Conservation (phyloP, 2,113 vertebrate genomes). For the Tetraodon nigroviridis region DNA sequence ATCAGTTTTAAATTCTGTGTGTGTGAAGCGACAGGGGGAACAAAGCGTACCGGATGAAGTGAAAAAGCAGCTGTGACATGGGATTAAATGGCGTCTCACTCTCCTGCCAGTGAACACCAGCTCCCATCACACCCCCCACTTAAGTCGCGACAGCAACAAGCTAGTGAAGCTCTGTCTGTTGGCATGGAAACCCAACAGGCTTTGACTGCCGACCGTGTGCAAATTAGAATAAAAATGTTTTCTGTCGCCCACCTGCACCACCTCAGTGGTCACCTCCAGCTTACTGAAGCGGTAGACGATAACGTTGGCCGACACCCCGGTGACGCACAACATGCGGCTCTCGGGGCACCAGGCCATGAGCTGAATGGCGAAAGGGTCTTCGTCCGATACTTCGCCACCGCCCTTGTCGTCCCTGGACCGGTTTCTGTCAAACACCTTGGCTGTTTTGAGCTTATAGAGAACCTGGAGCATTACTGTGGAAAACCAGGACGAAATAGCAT, state of each 20-base stretch:
- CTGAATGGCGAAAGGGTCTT: conserved; percentile 98
- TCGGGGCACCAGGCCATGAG: conserved; percentile 97
- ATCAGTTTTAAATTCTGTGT: neutral
- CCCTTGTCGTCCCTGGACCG: conserved; percentile 90
- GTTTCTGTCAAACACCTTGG: conserved; percentile 97
- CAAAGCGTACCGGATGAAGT: neutral
- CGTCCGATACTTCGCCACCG: conserved; percentile 88
- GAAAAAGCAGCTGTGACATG: conserved; percentile 6
- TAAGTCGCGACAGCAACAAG: conserved; percentile 29
- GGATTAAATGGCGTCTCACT: conserved; percentile 29
- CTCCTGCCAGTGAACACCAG: conserved; percentile 36
- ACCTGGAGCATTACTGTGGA: conserved; percentile 92
- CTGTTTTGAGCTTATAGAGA: conserved; percentile 97
- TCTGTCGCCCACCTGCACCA: conserved; percentile 82
- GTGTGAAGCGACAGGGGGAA: neutral
- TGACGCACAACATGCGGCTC: conserved; percentile 91
- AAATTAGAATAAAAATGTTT: neutral
- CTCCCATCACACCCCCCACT: conserved; percentile 29
- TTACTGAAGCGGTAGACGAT: conserved; percentile 97
- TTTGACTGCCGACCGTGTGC: conserved; percentile 33
- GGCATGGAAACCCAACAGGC: conserved; percentile 64
- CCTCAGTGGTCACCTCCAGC: conserved; percentile 90
- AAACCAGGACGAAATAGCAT: too few species aligned
- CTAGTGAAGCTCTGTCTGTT: conserved; percentile 57
- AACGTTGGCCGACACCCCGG: conserved; percentile 94